Evolutionary conservation across 1,140 invertebrate genomes (phyloP), one percentile per base, ranked within the genome.

Genomic region (Lutraria rhynchaena): DNA sequence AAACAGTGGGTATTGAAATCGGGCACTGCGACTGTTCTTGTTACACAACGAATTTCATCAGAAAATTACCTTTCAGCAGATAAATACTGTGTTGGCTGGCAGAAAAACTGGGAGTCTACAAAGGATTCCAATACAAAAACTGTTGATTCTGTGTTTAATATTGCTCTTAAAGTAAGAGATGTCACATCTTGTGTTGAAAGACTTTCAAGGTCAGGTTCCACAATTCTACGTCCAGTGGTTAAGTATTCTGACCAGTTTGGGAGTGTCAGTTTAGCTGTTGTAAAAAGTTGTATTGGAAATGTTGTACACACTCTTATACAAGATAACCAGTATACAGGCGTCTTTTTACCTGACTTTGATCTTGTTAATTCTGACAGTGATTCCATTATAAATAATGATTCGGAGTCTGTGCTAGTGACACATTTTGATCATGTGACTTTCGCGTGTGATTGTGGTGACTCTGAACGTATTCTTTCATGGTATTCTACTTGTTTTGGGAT

Each of bases 341-440:
- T 81, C 35, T 94, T 94, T 85, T 85, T 94, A 24, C 93, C 93
- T 0, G 91, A 90, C 31, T 94, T 93, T 86, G 53, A 61, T 29
- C 1, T 41, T 24, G 57, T 86, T 31, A n/a, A 53, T 17, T 61
- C 76, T 46, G 51, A 70, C 61, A 44, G 61, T 2, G 17, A 31
- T 70, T 51, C n/a, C 17, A 41, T 41, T 41, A n/a, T n/a, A n/a
- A n/a, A n/a, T 57, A 22, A 41, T 22, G 46, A 17, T 24, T 17
- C 53, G 53, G 70, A 15, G n/a, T n/a, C n/a, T n/a, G 5, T 51
- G 3, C 31, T 80, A 33, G 63, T 86, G 35, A 88, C 89, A 17
- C 89, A 92, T 83, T 86, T 94, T 82, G 94, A 94, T 84, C 93
- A 94, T 87, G 87, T 94, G 0, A 92, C 93, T 9, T 90, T 92